Evolutionary conservation across 2,113 vertebrate species (phyloP).

Genomic region (Hemicordylus capensis): DNA sequence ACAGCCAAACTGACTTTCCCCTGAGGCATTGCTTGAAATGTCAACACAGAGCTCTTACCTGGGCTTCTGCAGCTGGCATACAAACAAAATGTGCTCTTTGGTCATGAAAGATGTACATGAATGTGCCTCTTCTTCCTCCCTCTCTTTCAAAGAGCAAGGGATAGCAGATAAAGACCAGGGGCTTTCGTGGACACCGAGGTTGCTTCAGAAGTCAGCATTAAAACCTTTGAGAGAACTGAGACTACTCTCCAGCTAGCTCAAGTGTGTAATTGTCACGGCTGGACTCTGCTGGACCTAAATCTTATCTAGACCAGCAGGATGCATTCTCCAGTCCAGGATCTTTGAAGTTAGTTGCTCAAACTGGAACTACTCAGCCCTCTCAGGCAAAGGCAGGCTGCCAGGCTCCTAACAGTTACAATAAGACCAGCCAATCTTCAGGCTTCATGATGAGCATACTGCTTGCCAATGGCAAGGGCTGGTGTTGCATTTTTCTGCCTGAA

Average conservation of each 20-base stretch:
- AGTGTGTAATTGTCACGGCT: not conserved
- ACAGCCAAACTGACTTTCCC: constrained; percentile 4
- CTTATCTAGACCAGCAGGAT: not conserved
- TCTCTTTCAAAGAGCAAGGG: not conserved
- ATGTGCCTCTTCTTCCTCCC: not conserved
- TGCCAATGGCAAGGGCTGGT: too few species aligned
- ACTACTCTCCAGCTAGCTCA: not conserved
- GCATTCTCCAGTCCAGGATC: not conserved
- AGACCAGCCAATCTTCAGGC: too few species aligned
- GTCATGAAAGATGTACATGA: not conserved
- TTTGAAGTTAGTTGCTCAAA: not conserved
- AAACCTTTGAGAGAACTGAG: not conserved
- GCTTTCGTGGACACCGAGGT: not conserved
- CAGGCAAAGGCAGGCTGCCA: not conserved
- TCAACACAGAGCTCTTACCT: not conserved
- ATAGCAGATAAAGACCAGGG: not conserved
- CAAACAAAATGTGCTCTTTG: constrained; percentile 16
- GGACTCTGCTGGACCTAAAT: not conserved
- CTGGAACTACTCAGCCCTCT: not conserved
- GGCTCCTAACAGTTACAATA: not conserved
- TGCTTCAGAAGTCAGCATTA: not conserved
- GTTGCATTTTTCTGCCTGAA: not conserved
- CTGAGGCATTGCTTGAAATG: not conserved
- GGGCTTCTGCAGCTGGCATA: not conserved
- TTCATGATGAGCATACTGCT: too few species aligned